Evolutionary conservation across 1,140 invertebrate genomes (phyloP), one percentile per base, ranked within the genome.

Genomic region (Condylostylus longicornis): DNA sequence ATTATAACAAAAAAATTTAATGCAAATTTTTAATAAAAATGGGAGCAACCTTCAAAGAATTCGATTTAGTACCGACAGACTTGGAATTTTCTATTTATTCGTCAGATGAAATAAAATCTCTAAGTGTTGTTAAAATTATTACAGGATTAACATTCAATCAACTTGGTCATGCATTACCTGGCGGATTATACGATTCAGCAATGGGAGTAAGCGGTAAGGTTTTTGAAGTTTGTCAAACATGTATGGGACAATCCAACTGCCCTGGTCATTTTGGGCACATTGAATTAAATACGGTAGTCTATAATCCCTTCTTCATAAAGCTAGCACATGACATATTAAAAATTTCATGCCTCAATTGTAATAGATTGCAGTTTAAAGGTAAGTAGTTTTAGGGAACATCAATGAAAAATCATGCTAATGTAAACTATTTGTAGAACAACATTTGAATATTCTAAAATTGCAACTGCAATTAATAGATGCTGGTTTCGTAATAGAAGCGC

Each of bases 251-350:
- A 63, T 42, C 51, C 9, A 64, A 74, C 39, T 98, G 94, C 63
- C 73, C 79, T 1, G 94, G 95, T 4, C 95, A 99, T 64, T 81
- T 93, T 65, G 94, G 94, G 0, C 86, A 96, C 51, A 94, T 98
- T 41, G 77, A 81, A 40, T 63, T 99, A n/a, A 84, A 88, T 3
- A 59, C 96, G 4, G 75, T 86, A 6, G 79, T 93, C 1, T 79
- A 89, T 28, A 97, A 98, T 72, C 91, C 94, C 4, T 48, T 98
- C 20, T 88, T 91, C 51, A 79, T 85, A 32, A 79, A 77, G 54
- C 66, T 70, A 28, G 64, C 94, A 12, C 74, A 66, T 41, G 70
- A 64, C 0, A 50, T 88, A 13, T 64, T 88, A 18, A 72, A 71
- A 45, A 62, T 77, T 3, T 68, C 72, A 17, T 90, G 85, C 46